Evolutionary conservation across 2,797 vertebrate species (phyloP), one percentile per base, ranked within the genome.

Genomic region (Columba guinea): DNA sequence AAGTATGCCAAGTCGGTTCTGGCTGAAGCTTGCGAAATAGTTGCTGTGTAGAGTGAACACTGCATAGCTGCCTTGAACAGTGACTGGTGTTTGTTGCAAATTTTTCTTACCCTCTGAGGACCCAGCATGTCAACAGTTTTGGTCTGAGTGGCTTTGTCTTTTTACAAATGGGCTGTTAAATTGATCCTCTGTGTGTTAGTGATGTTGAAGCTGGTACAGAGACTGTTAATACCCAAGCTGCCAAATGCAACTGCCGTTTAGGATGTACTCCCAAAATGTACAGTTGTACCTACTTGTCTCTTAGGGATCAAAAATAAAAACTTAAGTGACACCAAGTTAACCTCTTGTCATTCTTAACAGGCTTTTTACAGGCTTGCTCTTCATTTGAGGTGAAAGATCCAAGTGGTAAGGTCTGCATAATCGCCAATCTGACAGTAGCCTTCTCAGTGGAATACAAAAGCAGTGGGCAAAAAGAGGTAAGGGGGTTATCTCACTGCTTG

Each of bases 371-470:
- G n/a, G 49, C 93, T 65, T 90, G 94, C 14, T 97, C 97, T 51
- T 98, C 98, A 27, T 98, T 99, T n/a, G 98, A 98, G 88, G 99
- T 99, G 95, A 98, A 79, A 15, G 96, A 98, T 27, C 87, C 87
- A 49, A 98, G 97, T 71, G 97, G 97, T 23, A 97, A 96, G 14
- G 97, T 97, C 62, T 99, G 99, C 93, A 98, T 99, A 75, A 98
- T 99, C 74, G 98, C 99, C 17, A 89, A 98, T 89, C 97, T 99
- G 86, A 98, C 98, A 7, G 98, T 98, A 23, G 74, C 84, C 35
- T 98, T 99, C 97, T 95, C 90, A 77, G 98, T 98, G 95, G 95
- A 95, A 22, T 99, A 99, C 80, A 92, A 92, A 49, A 94, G 28
- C 76, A 28, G 0, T 44, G 84, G 1, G 7, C 95, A 95, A 12